Conservation (phyloP, 2,888 invertebrate genomes). For the Dasysyrphus tricinctus region DNA sequence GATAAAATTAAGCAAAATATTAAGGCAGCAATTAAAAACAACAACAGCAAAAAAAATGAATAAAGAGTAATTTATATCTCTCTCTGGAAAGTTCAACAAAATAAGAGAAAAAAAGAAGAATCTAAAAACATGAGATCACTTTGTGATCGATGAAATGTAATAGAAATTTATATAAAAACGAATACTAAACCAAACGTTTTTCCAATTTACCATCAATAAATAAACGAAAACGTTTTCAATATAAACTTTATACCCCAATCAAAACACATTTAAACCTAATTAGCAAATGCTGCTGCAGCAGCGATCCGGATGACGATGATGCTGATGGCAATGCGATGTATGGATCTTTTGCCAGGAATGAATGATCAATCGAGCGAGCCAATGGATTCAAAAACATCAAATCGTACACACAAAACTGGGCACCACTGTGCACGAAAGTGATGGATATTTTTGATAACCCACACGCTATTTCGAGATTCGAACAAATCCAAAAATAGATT, state of each 20-base stretch:
- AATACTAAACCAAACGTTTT: slow-evolving; percentile 50
- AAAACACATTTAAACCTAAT: slow-evolving; percentile 46
- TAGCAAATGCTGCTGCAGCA: slow-evolving; percentile 13
- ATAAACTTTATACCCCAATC: slow-evolving; percentile 42
- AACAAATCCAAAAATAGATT: slow-evolving; percentile 63
- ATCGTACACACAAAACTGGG: slow-evolving; percentile 6
- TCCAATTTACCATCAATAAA: slow-evolving; percentile 60
- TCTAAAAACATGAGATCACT: slow-evolving; percentile 13
- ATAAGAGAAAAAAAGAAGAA: background rate
- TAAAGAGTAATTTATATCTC: slow-evolving; percentile 18
- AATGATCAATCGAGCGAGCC: slow-evolving; percentile 16
- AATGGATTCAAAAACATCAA: slow-evolving; percentile 4
- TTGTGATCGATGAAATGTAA: slow-evolving; percentile 21
- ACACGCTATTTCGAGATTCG: slow-evolving; percentile 65
- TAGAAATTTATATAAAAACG: slow-evolving; percentile 28
- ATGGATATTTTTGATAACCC: slow-evolving; percentile 71
- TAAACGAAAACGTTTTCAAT: slow-evolving; percentile 50
- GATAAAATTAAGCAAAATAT: slow-evolving; percentile 15
- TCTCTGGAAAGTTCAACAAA: background rate
- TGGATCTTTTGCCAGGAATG: background rate
- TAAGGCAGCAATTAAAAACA: slow-evolving; percentile 17
- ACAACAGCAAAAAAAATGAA: background rate
- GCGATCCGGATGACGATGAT: slow-evolving; percentile 4
- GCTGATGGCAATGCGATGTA: slow-evolving; percentile 3
- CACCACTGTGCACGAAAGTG: slow-evolving; percentile 28